Base-by-base conservation (phyloP, 1,140 invertebrate species). In the Bemisia tabaci region DNA sequence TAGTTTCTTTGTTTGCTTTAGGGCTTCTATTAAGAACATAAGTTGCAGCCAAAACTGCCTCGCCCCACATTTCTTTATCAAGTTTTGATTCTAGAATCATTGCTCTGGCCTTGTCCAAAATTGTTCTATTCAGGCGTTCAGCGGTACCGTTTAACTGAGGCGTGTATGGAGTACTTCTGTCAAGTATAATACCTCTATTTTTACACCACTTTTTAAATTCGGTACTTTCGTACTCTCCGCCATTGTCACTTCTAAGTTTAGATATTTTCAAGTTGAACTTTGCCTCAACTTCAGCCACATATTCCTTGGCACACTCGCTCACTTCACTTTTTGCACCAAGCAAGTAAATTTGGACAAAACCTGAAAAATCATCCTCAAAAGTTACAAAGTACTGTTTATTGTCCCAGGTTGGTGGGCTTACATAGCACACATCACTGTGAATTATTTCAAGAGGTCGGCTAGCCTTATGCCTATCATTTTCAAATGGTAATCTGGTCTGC, bases 231-330 rank as follows among this genome's bases (percentile, higher is more conserved):
- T 77, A 79, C 68, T 80, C 79, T 17, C 24, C 72, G 1, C 78
- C 79, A 71, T 80, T 80, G 63, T 80, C 79, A 60, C 71, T 72
- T n/a, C 75, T 74, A 1, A 79, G 33, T 26, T 23, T 66, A 65
- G 74, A 75, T 60, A 78, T 73, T 63, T 68, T 68, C 11, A 48
- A 65, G 64, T 70, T 66, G 22, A 71, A 69, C 71, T 79, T 73
- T 61, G 73, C 77, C 65, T 77, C 71, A 5, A 76, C 70, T n/a
- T 70, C 21, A n/a, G 22, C 65, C 70, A 73, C 73, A 64, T 74
- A 77, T 58, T 76, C 66, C 66, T 72, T 70, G 59, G 79, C 76
- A 68, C 72, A 72, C 11, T 74, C 60, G 12, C 75, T 69, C 0
- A 77, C 76, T 27, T 77, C 72, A 63, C 62, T 71, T 72, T 80